Percentiles rank a stretch among this genome's conserved stretches.
phyloP scores from a whole-genome alignment of 2,888 invertebrate genomes.

The Drosophila nr. perissopoda region DNA sequence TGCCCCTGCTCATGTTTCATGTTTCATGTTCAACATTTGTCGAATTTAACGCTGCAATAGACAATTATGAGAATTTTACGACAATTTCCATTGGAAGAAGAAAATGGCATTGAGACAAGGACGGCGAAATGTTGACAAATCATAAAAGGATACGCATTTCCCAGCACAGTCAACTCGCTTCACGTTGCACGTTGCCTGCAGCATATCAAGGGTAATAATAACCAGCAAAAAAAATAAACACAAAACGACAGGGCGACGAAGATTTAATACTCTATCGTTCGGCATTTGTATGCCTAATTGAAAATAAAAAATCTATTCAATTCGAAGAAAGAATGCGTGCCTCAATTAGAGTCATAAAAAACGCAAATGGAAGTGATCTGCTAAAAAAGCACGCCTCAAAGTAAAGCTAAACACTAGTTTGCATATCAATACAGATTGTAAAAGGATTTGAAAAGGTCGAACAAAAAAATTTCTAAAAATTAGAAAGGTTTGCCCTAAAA shows the following conservation, averaged over 20 bases:
- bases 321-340: neutral
- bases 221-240: neutral
- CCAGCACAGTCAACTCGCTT: conserved; percentile 30
- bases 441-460: neutral
- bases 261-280: neutral
- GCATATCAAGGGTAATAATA: conserved; percentile 18
- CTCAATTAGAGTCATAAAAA: neutral
- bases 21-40: conserved; percentile 58
- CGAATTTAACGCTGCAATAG: conserved; percentile 83
- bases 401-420: neutral
- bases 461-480: neutral
- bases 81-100: conserved; percentile 67
- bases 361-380: neutral
- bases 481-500: neutral
- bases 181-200: conserved; percentile 2
- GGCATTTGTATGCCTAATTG: neutral
- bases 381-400: neutral
- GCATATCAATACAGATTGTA: neutral
- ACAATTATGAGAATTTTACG: conserved; percentile 83
- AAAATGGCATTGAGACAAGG: conserved; percentile 35
- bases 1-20: conserved; percentile 15
- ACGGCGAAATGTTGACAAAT: conserved; percentile 69
- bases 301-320: neutral
- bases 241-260: neutral
- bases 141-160: conserved; percentile 57